Evolutionary conservation across 2,113 vertebrate species (phyloP).

Genomic region (Microcebus lehilahytsara): DNA sequence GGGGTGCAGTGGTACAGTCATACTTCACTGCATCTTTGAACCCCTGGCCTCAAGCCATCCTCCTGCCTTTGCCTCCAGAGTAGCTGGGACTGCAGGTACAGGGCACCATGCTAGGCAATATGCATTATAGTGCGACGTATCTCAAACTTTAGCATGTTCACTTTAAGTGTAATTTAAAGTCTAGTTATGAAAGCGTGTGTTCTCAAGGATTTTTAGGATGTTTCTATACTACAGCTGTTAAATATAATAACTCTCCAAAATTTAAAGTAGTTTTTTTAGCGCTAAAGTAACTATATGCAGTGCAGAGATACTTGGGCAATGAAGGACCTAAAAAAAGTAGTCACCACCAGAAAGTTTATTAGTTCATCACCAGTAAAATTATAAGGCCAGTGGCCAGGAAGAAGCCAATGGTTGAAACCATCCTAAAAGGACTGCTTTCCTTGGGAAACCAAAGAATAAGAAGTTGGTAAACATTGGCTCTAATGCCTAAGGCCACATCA

Average conservation of each 20-base stretch:
- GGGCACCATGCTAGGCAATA: not conserved
- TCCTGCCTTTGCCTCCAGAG: too few species aligned
- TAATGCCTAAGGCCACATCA: not conserved
- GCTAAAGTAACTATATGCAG: not conserved
- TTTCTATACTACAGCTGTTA: not conserved
- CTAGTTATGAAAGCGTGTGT: not conserved
- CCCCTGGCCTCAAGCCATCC: too few species aligned
- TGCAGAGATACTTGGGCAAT: not conserved
- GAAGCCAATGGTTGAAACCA: not conserved
- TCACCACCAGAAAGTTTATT: not conserved
- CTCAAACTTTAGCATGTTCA: not conserved
- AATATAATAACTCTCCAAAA: not conserved
- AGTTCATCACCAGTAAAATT: not conserved
- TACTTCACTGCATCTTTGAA: too few species aligned
- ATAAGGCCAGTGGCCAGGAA: not conserved
- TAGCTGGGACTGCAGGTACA: too few species aligned
- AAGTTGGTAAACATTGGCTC: not conserved
- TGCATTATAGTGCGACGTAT: not conserved
- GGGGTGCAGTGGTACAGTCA: too few species aligned
- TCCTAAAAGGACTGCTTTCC: not conserved
- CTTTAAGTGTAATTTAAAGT: not conserved
- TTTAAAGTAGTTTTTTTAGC: not conserved
- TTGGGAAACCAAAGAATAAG: not conserved
- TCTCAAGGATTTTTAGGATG: constrained; percentile 8
- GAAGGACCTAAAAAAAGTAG: not conserved